Percentiles rank a stretch among this genome's conserved stretches.
phyloP scores from a whole-genome alignment of 2,888 invertebrate species.

The Dynastes hyllus region DNA sequence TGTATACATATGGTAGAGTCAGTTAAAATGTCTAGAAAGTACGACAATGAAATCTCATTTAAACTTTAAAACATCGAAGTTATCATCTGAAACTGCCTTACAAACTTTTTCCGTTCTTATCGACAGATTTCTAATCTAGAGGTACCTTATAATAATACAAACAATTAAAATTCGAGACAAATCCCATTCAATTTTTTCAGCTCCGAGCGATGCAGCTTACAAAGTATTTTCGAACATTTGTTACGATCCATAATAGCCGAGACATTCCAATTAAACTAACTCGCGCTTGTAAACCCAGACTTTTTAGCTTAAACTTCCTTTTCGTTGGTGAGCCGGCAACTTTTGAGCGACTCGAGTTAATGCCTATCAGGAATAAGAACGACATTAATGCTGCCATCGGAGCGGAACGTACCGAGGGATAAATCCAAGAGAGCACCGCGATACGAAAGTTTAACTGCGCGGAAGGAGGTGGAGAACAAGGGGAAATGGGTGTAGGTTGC shows the following conservation, averaged over 20 bases:
- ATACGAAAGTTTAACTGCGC: background rate
- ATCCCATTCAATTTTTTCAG: background rate
- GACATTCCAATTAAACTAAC: slow-evolving; percentile 8
- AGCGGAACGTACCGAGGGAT: background rate
- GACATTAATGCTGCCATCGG: slow-evolving; percentile 14
- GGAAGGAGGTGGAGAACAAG: background rate
- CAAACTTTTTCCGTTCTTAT: too few relatives aligned
- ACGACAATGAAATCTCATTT: too few relatives aligned
- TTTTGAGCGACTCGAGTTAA: slow-evolving; percentile 13
- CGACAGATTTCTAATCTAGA: too few relatives aligned
- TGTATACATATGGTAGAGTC: too few relatives aligned
- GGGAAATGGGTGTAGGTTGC: background rate
- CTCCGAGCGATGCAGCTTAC: background rate
- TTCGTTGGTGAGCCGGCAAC: background rate
- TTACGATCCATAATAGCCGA: slow-evolving; percentile 4
- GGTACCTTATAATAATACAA: too few relatives aligned
- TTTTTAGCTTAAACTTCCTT: slow-evolving; percentile 20
- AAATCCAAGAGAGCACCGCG: background rate
- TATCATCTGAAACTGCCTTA: too few relatives aligned
- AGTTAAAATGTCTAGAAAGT: too few relatives aligned
- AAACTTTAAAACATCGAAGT: too few relatives aligned
- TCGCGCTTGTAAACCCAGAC: background rate
- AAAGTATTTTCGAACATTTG: background rate
- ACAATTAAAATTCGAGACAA: too few relatives aligned
- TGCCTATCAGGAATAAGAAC: slow-evolving; percentile 13